Percentiles rank a stretch among this genome's conserved stretches.
Evolutionary conservation across 2,113 vertebrate genomes (phyloP).

Genomic region (Caracal caracal): DNA sequence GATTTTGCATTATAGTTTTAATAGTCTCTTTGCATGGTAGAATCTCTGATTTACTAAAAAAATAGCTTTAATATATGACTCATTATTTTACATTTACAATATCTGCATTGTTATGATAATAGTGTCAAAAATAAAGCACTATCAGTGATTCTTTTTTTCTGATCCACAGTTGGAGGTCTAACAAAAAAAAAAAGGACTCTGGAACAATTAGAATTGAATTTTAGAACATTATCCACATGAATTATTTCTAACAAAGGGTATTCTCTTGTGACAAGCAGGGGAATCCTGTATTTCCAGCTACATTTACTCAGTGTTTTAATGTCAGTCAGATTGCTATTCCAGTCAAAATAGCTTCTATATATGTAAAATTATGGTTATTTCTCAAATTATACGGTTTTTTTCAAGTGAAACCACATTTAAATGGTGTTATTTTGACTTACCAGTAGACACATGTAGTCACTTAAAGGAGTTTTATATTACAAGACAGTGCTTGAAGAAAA

Average conservation of each 20-base stretch:
- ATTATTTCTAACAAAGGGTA: slow-evolving; percentile 58
- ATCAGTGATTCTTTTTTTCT: slow-evolving; percentile 18
- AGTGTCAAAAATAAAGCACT: slow-evolving; percentile 11
- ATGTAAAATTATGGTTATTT: slow-evolving; percentile 72
- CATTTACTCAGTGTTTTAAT: slow-evolving; percentile 50
- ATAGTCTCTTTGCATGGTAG: slow-evolving; percentile 44
- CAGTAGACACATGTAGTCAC: background rate
- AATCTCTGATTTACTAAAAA: slow-evolving; percentile 43
- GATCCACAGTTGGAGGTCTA: background rate
- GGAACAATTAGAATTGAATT: slow-evolving; percentile 37
- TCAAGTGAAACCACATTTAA: slow-evolving; percentile 35
- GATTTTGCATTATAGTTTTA: slow-evolving; percentile 56
- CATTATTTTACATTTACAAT: slow-evolving; percentile 19
- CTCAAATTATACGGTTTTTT: slow-evolving; percentile 64
- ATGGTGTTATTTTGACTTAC: slow-evolving; percentile 66
- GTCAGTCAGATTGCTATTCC: slow-evolving; percentile 57
- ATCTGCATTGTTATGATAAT: slow-evolving; percentile 45
- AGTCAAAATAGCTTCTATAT: slow-evolving; percentile 61
- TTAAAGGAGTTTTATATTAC: slow-evolving; percentile 27
- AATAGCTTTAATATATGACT: background rate
- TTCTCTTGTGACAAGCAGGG: slow-evolving; percentile 29
- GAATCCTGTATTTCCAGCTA: slow-evolving; percentile 32
- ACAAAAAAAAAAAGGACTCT: background rate
- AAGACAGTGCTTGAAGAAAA: background rate
- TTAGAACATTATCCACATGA: slow-evolving; percentile 43